Base-by-base conservation (phyloP, 2,888 invertebrate genomes). In the Erebia epiphron region DNA sequence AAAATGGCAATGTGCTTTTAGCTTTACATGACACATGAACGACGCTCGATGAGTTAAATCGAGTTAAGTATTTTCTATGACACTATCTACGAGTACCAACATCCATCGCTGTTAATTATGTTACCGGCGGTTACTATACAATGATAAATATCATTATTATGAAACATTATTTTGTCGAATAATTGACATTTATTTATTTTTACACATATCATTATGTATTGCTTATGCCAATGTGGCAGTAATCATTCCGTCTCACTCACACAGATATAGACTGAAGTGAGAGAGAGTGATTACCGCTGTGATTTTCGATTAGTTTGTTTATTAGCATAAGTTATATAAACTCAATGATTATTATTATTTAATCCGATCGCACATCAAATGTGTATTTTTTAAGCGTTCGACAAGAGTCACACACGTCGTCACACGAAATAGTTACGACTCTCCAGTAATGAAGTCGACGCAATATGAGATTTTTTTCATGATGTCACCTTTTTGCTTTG, bases 171-270 rank as follows among this genome's bases (percentile, higher is more conserved):
- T 21, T 49, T 46, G 62, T 49, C 46, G 14, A 62, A 49, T 62
- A 62, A 62, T 62, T 62, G 62, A 62, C 62, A 49, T 62, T 62
- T 16, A 62, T 21, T 62, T 13, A 61, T 18, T 43, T 43, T 43
- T 49, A 49, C 49, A 21, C 46, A 57, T 4, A 10, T 9, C 0
- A 7, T 1, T 35, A 54, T 1, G 16, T 54, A 18, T 54, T 13
- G 13, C 11, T 46, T 2, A 11, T 46, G 46, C 3, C 11, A 46
- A 11, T 46, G 4, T 13, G 46, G 11, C 46, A 13, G 4, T 46
- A 46, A 46, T 46, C 46, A 4, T 46, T 3, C 46, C 46, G 46
- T 46, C 46, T 46, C 46, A 46, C 4, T 46, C 46, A 46, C 13
- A 46, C 46, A 46, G 11, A 11, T 46, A 11, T 13, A 11, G 46